Evolutionary conservation across 1,140 invertebrate genomes (phyloP).

Genomic region (Drosophila kohkoa): DNA sequence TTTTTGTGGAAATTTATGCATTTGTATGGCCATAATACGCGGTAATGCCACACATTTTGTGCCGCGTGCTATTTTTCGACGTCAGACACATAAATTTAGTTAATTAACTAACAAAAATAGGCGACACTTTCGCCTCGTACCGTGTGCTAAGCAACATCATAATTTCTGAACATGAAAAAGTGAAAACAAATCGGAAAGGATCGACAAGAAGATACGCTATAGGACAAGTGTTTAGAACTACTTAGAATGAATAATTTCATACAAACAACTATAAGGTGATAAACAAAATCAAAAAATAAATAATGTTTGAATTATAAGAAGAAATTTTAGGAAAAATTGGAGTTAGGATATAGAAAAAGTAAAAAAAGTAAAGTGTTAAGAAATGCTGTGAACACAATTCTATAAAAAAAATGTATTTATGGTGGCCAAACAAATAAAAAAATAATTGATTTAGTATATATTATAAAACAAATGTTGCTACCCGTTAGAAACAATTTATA

Average conservation of each 20-base stretch:
- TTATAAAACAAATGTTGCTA: too few species aligned
- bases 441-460: too few species aligned
- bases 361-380: too few species aligned
- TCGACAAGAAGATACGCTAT: neutral
- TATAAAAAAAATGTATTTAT: too few species aligned
- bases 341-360: too few species aligned
- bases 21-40: constrained; percentile 59
- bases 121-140: constrained; percentile 62
- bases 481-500: too few species aligned
- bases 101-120: constrained; percentile 80
- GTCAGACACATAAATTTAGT: constrained; percentile 81
- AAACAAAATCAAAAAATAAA: too few species aligned
- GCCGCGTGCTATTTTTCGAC: constrained; percentile 78
- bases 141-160: constrained; percentile 64
- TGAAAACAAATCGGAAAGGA: neutral
- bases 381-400: too few species aligned
- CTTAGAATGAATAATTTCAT: neutral
- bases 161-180: constrained; percentile 49
- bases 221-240: neutral
- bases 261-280: too few species aligned
- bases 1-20: constrained; percentile 67
- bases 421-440: too few species aligned
- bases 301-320: too few species aligned
- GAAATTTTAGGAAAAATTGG: too few species aligned
- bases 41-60: constrained; percentile 50